phyloP scores from a whole-genome alignment of 2,113 vertebrate species.

The Cyanoderma ruficeps region DNA sequence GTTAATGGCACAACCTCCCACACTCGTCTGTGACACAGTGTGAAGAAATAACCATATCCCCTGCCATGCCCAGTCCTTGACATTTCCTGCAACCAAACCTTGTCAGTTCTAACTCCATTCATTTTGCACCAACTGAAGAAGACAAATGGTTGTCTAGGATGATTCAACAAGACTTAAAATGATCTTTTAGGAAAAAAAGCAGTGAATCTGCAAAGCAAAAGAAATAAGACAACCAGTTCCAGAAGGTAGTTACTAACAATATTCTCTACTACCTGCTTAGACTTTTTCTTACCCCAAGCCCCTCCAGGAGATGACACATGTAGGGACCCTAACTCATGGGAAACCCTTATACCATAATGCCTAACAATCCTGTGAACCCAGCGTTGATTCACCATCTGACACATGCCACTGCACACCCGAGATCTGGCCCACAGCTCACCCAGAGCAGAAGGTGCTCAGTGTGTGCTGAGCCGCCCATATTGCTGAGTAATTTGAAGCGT shows the following conservation, averaged over 20 bases:
- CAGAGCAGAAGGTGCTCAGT: neutral
- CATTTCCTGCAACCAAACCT: neutral
- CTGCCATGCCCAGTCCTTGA: neutral
- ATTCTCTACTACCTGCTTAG: neutral
- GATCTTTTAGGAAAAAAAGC: neutral
- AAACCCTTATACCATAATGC: neutral
- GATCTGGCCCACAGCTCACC: neutral
- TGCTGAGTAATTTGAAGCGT: neutral
- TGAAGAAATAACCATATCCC: neutral
- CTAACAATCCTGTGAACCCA: neutral
- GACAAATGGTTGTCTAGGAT: neutral
- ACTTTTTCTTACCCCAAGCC: neutral
- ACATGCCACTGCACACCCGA: neutral
- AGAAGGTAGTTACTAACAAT: neutral
- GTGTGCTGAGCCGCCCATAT: neutral
- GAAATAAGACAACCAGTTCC: neutral
- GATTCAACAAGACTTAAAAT: neutral
- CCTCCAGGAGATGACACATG: neutral
- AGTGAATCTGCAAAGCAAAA: neutral
- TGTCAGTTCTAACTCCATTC: neutral
- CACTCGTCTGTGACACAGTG: accelerated
- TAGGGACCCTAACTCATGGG: neutral
- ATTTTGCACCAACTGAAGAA: neutral
- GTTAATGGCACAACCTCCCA: neutral
- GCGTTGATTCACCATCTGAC: neutral